Conservation (phyloP, 2,797 vertebrate genomes). For the Microctenopoma stevenorrisi region DNA sequence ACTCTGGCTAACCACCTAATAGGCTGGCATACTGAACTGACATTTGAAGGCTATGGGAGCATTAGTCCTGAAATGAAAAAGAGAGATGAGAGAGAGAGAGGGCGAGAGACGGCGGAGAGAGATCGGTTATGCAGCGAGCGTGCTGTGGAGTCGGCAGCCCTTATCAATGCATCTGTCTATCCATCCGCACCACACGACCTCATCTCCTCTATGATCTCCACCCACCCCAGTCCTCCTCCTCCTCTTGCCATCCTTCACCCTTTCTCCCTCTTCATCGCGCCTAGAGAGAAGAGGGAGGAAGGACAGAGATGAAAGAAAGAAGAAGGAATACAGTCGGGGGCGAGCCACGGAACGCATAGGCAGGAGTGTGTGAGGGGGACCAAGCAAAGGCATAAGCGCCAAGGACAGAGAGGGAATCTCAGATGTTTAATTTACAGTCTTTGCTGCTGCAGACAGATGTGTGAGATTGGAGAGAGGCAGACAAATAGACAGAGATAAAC, state of each 20-base stretch:
- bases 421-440: slow-evolving; percentile 68
- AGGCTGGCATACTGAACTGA: slow-evolving; percentile 73
- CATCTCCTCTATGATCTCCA: slow-evolving; percentile 79
- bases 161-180: slow-evolving; percentile 84
- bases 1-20: slow-evolving; percentile 76
- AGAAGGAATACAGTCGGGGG: slow-evolving; percentile 60
- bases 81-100: slow-evolving; percentile 51
- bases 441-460: slow-evolving; percentile 51
- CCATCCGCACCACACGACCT: slow-evolving; percentile 71
- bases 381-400: slow-evolving; percentile 59
- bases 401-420: slow-evolving; percentile 51
- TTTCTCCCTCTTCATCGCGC: slow-evolving; percentile 37
- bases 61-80: slow-evolving; percentile 75
- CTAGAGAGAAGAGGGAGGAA: slow-evolving; percentile 62
- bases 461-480: slow-evolving; percentile 33
- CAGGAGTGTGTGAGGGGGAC: slow-evolving; percentile 44
- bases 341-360: slow-evolving; percentile 50
- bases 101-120: slow-evolving; percentile 27
- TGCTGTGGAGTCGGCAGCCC: slow-evolving; percentile 69
- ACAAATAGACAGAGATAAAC: slow-evolving; percentile 37
- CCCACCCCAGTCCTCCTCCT: slow-evolving; percentile 66
- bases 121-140: slow-evolving; percentile 65
- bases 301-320: slow-evolving; percentile 70
- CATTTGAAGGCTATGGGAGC: slow-evolving; percentile 76
- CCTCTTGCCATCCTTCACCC: slow-evolving; percentile 47